Percentiles rank a stretch among this genome's conserved stretches.
phyloP scores from a whole-genome alignment of 1,140 invertebrate genomes.

The Cepaea nemoralis region DNA sequence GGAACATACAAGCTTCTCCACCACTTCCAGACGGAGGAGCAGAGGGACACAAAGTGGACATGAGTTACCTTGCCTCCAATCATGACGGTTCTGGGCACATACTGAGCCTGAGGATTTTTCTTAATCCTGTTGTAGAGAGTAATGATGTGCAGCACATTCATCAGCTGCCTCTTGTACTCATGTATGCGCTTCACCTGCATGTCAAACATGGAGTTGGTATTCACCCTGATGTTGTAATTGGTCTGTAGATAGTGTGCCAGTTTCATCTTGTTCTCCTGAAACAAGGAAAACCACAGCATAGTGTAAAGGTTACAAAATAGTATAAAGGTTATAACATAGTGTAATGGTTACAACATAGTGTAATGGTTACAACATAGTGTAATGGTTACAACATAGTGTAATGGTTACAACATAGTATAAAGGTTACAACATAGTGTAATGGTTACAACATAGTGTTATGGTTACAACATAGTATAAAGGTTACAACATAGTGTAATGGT shows the following conservation, averaged over 20 bases:
- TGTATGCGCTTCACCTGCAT: constrained; percentile 99
- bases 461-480: too few relatives aligned
- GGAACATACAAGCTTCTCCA: too few relatives aligned
- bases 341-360: too few relatives aligned
- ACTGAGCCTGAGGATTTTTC: constrained; percentile 82
- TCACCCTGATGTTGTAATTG: constrained; percentile 91
- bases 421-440: too few relatives aligned
- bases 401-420: too few relatives aligned
- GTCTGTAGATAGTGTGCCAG: constrained; percentile 88
- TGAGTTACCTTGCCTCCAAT: constrained; percentile 88
- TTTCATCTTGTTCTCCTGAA: constrained; percentile 91
- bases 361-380: too few relatives aligned
- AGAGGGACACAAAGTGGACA: not conserved
- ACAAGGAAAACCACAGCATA: constrained; percentile 1
- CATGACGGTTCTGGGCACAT: constrained; percentile 96
- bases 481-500: too few relatives aligned
- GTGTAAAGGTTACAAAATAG: too few relatives aligned
- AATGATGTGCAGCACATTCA: constrained; percentile 97
- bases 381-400: too few relatives aligned
- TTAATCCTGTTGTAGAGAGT: constrained; percentile 98
- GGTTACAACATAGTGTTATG: too few relatives aligned
- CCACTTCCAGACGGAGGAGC: too few relatives aligned
- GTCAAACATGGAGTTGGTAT: constrained; percentile 95
- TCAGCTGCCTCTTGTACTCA: constrained; percentile 97
- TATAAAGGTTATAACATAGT: too few relatives aligned